Conservation (phyloP, 2,797 vertebrate genomes). For the Helicolenus hilgendorfi region DNA sequence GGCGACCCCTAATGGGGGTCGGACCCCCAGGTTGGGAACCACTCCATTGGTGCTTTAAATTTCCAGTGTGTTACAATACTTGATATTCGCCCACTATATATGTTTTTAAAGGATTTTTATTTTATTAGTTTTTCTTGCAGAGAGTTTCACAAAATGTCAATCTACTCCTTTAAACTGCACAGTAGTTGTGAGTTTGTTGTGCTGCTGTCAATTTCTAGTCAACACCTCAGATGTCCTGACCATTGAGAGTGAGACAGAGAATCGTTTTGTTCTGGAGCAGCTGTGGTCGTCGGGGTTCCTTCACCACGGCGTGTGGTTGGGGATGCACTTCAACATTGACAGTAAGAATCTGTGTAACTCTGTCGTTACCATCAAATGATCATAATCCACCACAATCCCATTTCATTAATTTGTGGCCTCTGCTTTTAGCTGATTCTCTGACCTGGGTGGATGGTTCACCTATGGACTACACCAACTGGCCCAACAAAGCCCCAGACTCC, state of each 20-base stretch:
- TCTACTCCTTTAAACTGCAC: neutral
- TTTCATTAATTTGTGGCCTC: conserved; percentile 2
- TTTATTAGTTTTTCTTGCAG: neutral
- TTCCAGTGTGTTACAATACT: neutral
- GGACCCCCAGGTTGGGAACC: too few relatives aligned
- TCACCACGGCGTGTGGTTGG: conserved; percentile 93
- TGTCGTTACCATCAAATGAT: neutral
- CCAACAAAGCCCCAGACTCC: conserved; percentile 87
- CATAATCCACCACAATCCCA: accelerated
- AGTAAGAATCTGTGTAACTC: conserved; percentile 87
- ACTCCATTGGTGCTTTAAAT: neutral
- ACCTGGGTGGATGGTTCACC: conserved; percentile 93
- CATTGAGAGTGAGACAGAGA: conserved; percentile 93
- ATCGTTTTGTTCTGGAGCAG: conserved; percentile 93
- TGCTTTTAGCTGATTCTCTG: conserved; percentile 88
- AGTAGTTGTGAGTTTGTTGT: neutral
- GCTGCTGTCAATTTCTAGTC: conserved; percentile 71
- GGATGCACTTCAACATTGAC: conserved; percentile 88
- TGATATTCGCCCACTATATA: neutral
- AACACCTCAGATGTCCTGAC: conserved; percentile 93
- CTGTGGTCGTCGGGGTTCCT: conserved; percentile 85
- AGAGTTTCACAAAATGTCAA: neutral
- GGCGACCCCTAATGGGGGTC: too few relatives aligned
- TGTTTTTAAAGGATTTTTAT: neutral
- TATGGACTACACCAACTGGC: conserved; percentile 94